A percentile compares a stretch with the other conserved stretches of the same genome.
Evolutionary conservation across 1,140 invertebrate species (phyloP).

Genomic region (Mylabris phalerata): DNA sequence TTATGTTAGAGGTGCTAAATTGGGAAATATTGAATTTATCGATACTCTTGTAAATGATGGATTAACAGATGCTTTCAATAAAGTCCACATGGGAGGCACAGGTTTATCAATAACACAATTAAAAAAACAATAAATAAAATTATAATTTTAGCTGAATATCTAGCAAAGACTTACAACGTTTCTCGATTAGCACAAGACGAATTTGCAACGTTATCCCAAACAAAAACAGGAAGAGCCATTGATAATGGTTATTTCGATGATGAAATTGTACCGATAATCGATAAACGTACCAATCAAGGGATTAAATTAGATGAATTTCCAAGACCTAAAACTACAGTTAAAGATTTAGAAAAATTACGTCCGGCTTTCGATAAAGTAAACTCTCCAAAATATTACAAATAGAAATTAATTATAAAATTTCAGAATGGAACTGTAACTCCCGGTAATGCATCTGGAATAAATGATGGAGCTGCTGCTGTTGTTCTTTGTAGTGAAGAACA

Average conservation of each 20-base stretch:
- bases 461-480: conserved; percentile 81
- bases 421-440: conserved; percentile 65
- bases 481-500: conserved; percentile 58
- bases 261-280: conserved; percentile 64
- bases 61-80: conserved; percentile 70
- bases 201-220: conserved; percentile 67
- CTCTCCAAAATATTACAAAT: neutral
- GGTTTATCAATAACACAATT: conserved; percentile 44
- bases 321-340: conserved; percentile 51
- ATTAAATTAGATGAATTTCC: conserved; percentile 65
- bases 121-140: neutral
- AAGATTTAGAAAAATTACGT: conserved; percentile 54
- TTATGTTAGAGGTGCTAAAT: conserved; percentile 61
- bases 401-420: conserved; percentile 1
- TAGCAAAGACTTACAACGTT: conserved; percentile 64
- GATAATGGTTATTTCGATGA: conserved; percentile 58
- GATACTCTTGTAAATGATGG: conserved; percentile 75
- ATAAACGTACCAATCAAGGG: conserved; percentile 46
- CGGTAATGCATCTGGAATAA: conserved; percentile 75
- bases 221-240: conserved; percentile 58
- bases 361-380: conserved; percentile 51
- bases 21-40: conserved; percentile 58
- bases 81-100: conserved; percentile 80
- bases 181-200: conserved; percentile 68
- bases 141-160: conserved; percentile 62